A percentile compares a stretch with the other conserved stretches of the same genome.
Conservation (phyloP, 2,113 vertebrate genomes). For the Phalacrocorax pelagicus region DNA sequence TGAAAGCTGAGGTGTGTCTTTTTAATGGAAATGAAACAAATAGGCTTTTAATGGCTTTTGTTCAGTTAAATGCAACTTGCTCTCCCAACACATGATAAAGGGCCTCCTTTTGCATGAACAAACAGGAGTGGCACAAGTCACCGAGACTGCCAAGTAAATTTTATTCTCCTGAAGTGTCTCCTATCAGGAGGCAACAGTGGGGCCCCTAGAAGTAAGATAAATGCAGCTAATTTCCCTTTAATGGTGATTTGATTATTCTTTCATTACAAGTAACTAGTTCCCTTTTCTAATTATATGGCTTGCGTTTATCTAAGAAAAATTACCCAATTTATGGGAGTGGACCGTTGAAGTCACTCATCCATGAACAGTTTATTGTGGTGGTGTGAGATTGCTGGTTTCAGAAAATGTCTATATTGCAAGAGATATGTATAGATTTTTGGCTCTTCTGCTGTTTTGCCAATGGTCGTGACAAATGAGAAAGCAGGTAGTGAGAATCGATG, state of each 20-base stretch:
- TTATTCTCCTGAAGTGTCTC: not conserved
- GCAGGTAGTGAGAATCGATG: not conserved
- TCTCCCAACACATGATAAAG: not conserved
- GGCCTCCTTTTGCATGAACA: not conserved
- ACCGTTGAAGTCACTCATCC: not conserved
- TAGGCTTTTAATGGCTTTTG: not conserved
- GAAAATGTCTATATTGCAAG: not conserved
- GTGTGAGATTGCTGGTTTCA: not conserved
- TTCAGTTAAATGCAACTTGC: not conserved
- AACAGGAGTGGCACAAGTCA: not conserved
- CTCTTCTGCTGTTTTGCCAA: not conserved
- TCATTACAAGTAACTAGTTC: slow-evolving; percentile 36
- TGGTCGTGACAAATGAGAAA: not conserved
- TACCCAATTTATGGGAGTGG: not conserved
- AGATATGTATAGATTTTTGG: not conserved
- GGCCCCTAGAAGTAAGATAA: slow-evolving; percentile 36
- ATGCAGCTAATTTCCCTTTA: slow-evolving; percentile 22
- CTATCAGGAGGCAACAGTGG: not conserved
- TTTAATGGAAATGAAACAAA: not conserved
- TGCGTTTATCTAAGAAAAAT: slow-evolving; percentile 45
- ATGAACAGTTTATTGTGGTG: not conserved
- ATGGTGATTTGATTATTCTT: slow-evolving; percentile 53
- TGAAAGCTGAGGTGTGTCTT: not conserved
- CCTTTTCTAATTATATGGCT: slow-evolving; percentile 48
- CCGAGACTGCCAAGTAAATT: not conserved